A percentile compares a stretch with the other conserved stretches of the same genome.
Conservation (phyloP, 2,888 invertebrate genomes). For the Campoletis raptor region DNA sequence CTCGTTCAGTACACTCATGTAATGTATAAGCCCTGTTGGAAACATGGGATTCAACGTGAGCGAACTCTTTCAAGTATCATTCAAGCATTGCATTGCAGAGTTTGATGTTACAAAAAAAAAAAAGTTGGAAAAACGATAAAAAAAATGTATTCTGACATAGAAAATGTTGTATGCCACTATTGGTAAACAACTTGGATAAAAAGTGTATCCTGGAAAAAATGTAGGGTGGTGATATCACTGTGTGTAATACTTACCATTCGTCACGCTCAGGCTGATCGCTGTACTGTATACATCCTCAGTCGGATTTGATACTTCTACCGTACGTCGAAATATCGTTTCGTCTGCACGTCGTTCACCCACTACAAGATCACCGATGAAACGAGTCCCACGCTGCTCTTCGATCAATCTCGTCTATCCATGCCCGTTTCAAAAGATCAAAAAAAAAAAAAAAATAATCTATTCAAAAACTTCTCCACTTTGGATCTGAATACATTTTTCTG, state of each 20-base stretch:
- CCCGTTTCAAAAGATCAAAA: neutral
- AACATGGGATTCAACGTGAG: constrained; percentile 26
- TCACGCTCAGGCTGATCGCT: constrained; percentile 75
- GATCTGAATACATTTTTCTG: neutral
- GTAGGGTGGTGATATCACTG: neutral
- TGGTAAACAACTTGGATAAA: constrained; percentile 27
- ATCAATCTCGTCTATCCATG: constrained; percentile 60
- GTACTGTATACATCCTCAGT: constrained; percentile 77
- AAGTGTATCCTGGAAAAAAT: constrained; percentile 8
- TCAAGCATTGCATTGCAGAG: constrained; percentile 4
- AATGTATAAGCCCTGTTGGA: constrained; percentile 79
- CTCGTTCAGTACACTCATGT: constrained; percentile 77
- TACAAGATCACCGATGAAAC: constrained; percentile 81
- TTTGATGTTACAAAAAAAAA: constrained; percentile 5
- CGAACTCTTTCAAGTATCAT: constrained; percentile 37
- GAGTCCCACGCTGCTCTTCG: constrained; percentile 67
- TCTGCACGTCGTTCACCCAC: constrained; percentile 78
- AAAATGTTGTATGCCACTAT: constrained; percentile 16
- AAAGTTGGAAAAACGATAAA: neutral
- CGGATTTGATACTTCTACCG: constrained; percentile 79
- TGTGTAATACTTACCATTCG: constrained; percentile 75
- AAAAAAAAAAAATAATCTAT: constrained; percentile 1
- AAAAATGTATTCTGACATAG: constrained; percentile 2
- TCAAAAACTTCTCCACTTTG: neutral
- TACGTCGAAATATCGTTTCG: constrained; percentile 80